A percentile compares a stretch with the other conserved stretches of the same genome.
These are phyloP conservation scores for Pantherophis guttatus DNA, from an alignment of 2,113 vertebrate species.

Conservation along the genomic window DNA sequence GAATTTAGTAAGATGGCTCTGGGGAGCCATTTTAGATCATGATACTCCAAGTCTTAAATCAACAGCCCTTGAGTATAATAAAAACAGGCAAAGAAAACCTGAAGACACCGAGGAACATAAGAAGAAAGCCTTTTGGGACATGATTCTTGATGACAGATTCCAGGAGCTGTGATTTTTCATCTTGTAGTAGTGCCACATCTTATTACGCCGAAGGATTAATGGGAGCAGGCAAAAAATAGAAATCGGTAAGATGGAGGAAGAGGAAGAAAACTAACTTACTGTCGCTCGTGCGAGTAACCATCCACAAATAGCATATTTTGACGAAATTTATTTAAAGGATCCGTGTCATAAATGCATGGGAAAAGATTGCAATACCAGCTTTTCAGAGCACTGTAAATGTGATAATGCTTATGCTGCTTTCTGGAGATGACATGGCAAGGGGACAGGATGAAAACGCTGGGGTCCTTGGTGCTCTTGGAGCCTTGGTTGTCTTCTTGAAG, in stretches of 20 bases:
- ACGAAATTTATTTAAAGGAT: not conserved
- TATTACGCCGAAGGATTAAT: conserved; percentile 35
- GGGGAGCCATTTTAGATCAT: conserved; percentile 13
- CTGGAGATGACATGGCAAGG: not conserved
- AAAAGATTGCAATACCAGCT: not conserved
- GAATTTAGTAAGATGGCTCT: conserved; percentile 28
- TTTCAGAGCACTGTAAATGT: not conserved
- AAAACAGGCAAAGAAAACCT: conserved; percentile 40
- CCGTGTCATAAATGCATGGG: not conserved
- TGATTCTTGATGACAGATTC: conserved; percentile 45
- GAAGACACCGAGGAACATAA: not conserved
- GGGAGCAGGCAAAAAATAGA: conserved; percentile 29
- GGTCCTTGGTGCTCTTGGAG: too few species aligned
- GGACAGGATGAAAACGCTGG: not conserved
- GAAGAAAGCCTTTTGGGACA: conserved; percentile 29
- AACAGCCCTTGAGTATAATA: conserved; percentile 23
- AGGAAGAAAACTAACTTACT: conserved; percentile 25
- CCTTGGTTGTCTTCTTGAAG: too few species aligned
- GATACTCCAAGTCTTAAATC: conserved; percentile 45
- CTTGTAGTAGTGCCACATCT: conserved; percentile 35
- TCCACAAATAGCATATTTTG: conserved; percentile 4
- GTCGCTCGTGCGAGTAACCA: not conserved
- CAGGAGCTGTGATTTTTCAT: conserved; percentile 29
- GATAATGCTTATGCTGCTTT: not conserved
- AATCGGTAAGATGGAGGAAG: conserved; percentile 29